Evolutionary conservation across 2,888 invertebrate genomes (phyloP), one percentile per base, ranked within the genome.

Genomic region (Acrocera orbiculus): DNA sequence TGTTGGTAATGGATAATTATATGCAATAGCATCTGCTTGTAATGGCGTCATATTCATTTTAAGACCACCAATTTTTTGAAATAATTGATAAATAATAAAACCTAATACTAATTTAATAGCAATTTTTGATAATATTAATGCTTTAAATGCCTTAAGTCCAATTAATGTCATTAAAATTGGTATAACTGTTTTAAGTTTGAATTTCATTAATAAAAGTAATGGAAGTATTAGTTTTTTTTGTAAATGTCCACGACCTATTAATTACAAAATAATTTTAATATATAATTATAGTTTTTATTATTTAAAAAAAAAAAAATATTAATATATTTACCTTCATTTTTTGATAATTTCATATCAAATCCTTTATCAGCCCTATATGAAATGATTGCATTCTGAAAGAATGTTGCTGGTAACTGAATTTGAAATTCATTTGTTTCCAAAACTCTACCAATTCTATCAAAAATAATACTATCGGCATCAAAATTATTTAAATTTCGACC

Each of bases 141-240:
- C 86, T 58, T 85, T 85, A 47, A 79, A 64, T 16, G 86, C 78
- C 61, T 85, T 85, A 45, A 85, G 62, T 42, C 81, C 78, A 52
- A 83, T 73, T 48, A 83, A 61, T 27, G 75, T 70, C 19, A 85
- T 70, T 46, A 85, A 67, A 48, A 86, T 77, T 23, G 85, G 86
- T 73, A 80, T 77, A 40, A 86, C 57, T 16, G 79, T 75, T 59
- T 86, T 83, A 66, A 83, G 65, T 61, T 85, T 85, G 50, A 86
- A 58, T 60, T 86, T 86, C 47, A 86, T 61, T 32, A 85, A 66
- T 44, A 86, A 63, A 45, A 85, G 62, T 40, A 83, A 66, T 11
- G 85, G 85, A 50, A 85, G 63, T 42, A 85, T 64, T 30, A 85
- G 69, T 56, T 85, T 85, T 66, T 85, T 82, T 49, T 82, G 65